phyloP scores from a whole-genome alignment of 2,113 vertebrate genomes.

The crab-eating macaque (Macaca fascicularis) region DNA sequence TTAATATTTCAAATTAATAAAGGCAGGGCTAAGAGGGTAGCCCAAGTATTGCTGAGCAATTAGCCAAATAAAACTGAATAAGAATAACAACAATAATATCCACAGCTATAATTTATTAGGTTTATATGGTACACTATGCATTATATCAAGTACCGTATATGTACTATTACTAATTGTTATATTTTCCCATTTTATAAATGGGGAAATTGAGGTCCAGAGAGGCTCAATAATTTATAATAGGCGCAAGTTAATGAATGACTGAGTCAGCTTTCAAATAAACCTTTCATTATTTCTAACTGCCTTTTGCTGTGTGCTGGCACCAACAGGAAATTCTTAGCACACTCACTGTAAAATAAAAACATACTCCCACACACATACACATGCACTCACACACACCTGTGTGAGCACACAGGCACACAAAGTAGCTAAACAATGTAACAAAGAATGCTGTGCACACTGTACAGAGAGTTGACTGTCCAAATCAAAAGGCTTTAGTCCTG shows the following conservation, averaged over 20 bases:
- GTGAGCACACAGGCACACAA: not conserved
- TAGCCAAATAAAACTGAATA: not conserved
- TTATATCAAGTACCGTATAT: not conserved
- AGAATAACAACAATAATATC: not conserved
- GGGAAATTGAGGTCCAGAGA: not conserved
- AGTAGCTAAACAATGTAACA: not conserved
- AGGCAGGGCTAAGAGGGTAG: too few relatives aligned
- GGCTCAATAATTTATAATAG: not conserved
- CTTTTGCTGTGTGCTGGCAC: not conserved
- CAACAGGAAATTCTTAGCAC: not conserved
- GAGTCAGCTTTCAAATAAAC: not conserved
- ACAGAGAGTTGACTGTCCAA: not conserved
- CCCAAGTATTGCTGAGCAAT: not conserved
- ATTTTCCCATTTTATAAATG: not conserved
- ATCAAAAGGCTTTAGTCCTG: not conserved
- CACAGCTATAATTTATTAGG: not conserved
- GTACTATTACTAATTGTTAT: not conserved
- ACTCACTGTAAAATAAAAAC: not conserved
- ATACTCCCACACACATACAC: not conserved
- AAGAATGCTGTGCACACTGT: accelerated
- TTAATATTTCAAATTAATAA: too few relatives aligned
- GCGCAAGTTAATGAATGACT: not conserved
- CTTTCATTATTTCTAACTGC: not conserved
- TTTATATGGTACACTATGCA: too few relatives aligned
- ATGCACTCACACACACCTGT: not conserved